These are phyloP conservation scores for Ciconia maguari DNA, from an alignment of 2,113 vertebrate genomes.

Conservation along the genomic window DNA sequence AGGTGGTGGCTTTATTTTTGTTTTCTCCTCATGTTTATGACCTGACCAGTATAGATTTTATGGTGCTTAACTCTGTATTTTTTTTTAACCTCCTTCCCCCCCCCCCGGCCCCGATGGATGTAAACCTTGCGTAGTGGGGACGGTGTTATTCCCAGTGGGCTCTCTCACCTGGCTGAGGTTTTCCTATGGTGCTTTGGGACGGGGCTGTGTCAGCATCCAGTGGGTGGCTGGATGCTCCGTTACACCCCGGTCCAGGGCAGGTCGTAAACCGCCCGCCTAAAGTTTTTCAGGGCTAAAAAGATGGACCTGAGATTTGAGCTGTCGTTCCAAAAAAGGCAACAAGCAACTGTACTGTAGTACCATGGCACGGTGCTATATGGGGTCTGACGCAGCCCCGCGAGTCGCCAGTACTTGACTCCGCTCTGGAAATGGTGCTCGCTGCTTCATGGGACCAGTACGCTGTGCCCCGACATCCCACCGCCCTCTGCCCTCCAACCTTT, in stretches of 20 bases:
- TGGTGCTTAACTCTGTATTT: conserved; percentile 68
- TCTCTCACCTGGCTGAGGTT: neutral
- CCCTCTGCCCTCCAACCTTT: neutral
- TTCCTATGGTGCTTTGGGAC: conserved; percentile 38
- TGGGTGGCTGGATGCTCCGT: neutral
- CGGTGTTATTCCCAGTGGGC: neutral
- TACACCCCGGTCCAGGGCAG: neutral
- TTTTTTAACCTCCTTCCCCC: conserved; percentile 11
- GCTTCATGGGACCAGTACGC: neutral
- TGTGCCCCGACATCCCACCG: neutral
- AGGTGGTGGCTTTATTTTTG: conserved; percentile 9
- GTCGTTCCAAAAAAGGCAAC: neutral
- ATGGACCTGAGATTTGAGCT: neutral
- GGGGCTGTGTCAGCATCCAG: neutral
- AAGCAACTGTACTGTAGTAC: neutral
- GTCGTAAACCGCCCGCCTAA: neutral
- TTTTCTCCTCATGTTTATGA: conserved; percentile 42
- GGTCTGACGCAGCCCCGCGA: neutral
- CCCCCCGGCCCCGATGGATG: neutral
- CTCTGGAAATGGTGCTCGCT: conserved; percentile 52
- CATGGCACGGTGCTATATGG: neutral
- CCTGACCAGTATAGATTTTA: conserved; percentile 64
- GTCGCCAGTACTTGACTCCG: neutral
- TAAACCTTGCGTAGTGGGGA: neutral
- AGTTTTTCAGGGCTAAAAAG: neutral